Evolutionary conservation across 2,888 invertebrate genomes (phyloP), one percentile per base, ranked within the genome.

Genomic region (Balanococcus diminutus): DNA sequence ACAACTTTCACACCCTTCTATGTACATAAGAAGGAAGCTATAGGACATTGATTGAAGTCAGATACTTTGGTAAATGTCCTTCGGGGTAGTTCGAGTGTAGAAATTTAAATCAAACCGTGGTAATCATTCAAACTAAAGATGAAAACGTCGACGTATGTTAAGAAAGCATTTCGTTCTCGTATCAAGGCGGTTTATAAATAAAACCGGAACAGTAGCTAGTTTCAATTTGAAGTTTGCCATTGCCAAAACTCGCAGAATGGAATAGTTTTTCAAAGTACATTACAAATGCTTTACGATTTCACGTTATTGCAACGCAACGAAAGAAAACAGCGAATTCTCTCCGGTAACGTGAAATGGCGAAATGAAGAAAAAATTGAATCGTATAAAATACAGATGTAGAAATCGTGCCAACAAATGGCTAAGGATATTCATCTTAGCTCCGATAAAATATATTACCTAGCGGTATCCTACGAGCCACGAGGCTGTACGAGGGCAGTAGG

Each of bases 281-380:
- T 56, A 56, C 56, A 56, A 56, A 56, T 56, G 56, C 56, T 56
- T 56, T 56, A 56, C 56, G 56, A 56, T 56, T 56, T 56, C 56
- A 22, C 56, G 56, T 56, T 19, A 39, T 39, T 56, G 22, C 22
- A 22, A 8, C 8, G 11, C 6, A 22, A 56, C 22, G 19, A 56
- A 8, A 56, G 19, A 22, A 22, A 11, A 56, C 42, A 5, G 42
- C 11, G 42, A 42, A 42, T 42, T 42, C 42, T 42, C 42, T 42
- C 16, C 42, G 42, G 42, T 42, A 42, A 42, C 16, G 16, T 42
- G 16, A 42, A 42, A 42, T 42, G 11, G 42, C 16, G 16, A 16
- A 42, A 42, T 42, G 42, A 42, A 42, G 42, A 56, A 56, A 56
- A 56, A 56, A 56, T 56, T 56, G 56, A 56, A 56, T 56, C 56